Base-by-base conservation (phyloP, 2,797 vertebrate species). In the Luscinia megarhynchos region DNA sequence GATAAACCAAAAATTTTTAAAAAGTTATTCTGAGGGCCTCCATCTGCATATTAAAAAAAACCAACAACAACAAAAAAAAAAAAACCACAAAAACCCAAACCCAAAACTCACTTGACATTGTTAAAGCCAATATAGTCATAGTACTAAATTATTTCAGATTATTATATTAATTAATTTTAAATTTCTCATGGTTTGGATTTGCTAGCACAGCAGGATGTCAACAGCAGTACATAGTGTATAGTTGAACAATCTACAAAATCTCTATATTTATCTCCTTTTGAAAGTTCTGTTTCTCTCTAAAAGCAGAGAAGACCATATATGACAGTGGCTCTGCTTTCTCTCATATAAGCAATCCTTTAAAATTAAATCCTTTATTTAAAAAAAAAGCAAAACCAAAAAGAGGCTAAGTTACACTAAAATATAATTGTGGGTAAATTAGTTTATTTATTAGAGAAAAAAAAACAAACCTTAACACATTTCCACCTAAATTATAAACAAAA, bases 391-490 rank as follows among this genome's bases (percentile, higher is more conserved):
- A 10, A 11, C 24, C 8, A 22, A 69, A 14, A 14, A 27, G 29
- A 10, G 3, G 3, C 4, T 40, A 61, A 50, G 61, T 48, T 34
- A 40, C 43, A 45, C 2, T 4, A 45, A 55, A 53, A 66, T 59
- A 5, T 14, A 13, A 6, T 40, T 45, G 36, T 68, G 16, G 1
- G 11, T 38, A 82, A 82, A 69, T 19, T 5, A 0, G 15, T 82
- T 75, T 59, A 24, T 84, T 76, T 11, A 2, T 58, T 55, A 83
- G 51, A 9, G 46, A 36, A 70, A 61, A 69, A 51, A 10, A 9
- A n/a, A 29, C 0, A 11, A n/a, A 29, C 0, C 5, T 3, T 53
- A 48, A n/a, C 2, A 58, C 1, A 36, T 76, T 88, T 83, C 8
- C 16, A 36, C 1, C 1, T 34, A 62, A 24, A 22, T 26, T 23